Conservation (phyloP, 2,888 invertebrate species). For the Tolmerus cingulatus region DNA sequence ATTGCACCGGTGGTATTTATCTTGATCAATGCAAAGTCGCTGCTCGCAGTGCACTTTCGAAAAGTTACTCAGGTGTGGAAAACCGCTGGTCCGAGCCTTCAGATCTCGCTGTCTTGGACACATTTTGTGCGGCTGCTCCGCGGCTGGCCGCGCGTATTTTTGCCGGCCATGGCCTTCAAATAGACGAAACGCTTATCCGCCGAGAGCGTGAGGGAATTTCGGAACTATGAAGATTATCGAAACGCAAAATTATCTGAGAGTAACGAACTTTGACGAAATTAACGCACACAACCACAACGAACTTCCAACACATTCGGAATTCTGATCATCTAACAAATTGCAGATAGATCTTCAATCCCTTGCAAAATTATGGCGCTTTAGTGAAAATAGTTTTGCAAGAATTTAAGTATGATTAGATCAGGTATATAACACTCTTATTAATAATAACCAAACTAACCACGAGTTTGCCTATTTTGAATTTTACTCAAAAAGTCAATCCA, state of each 20-base stretch:
- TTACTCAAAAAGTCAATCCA: too few relatives aligned
- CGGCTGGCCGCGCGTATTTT: not conserved
- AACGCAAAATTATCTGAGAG: constrained; percentile 36
- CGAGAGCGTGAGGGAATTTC: constrained; percentile 3
- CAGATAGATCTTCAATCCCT: not conserved
- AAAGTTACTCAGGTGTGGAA: constrained; percentile 28
- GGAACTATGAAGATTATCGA: constrained; percentile 20
- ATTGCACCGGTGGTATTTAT: constrained; percentile 23
- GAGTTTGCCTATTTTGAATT: not conserved
- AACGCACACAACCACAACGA: not conserved
- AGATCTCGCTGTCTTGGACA: not conserved
- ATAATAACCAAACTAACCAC: not conserved
- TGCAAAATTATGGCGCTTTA: not conserved
- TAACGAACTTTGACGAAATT: constrained; percentile 40
- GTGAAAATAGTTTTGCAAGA: not conserved
- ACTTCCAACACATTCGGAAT: not conserved
- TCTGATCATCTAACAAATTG: not conserved
- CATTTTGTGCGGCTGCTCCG: not conserved
- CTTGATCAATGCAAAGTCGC: constrained; percentile 20
- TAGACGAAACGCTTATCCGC: not conserved
- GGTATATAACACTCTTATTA: not conserved
- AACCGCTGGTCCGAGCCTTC: not conserved
- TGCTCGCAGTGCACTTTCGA: constrained; percentile 20
- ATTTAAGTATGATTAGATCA: not conserved
- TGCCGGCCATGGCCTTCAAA: constrained; percentile 34